phyloP scores from a whole-genome alignment of 2,113 vertebrate species.

The Lepisosteus osseus region DNA sequence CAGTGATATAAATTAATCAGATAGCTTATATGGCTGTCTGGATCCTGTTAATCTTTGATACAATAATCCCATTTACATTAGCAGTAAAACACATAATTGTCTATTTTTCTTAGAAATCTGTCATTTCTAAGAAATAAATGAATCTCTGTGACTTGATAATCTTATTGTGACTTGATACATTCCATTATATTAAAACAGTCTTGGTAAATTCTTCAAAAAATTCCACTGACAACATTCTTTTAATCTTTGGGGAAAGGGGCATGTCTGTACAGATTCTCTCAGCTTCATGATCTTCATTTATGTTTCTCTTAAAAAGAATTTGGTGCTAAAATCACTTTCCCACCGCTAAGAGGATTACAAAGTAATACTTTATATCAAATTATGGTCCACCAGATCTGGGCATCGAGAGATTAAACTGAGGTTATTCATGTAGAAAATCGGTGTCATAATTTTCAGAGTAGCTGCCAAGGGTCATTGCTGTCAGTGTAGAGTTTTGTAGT shows the following conservation, averaged over 20 bases:
- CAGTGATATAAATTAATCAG: too few species aligned
- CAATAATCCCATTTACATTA: background rate
- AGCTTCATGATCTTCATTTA: slow-evolving; percentile 40
- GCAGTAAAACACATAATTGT: background rate
- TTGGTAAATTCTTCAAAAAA: background rate
- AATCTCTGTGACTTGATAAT: too few species aligned
- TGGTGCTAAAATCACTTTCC: slow-evolving; percentile 59
- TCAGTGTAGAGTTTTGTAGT: too few species aligned
- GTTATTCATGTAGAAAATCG: slow-evolving; percentile 39
- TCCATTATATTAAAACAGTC: background rate
- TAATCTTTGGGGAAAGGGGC: background rate
- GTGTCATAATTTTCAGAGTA: slow-evolving; percentile 46
- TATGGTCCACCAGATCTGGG: slow-evolving; percentile 53
- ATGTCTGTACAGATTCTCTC: slow-evolving; percentile 19
- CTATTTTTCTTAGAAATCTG: too few species aligned
- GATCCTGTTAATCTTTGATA: background rate
- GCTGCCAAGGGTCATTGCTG: slow-evolving; percentile 50
- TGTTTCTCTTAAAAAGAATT: slow-evolving; percentile 57
- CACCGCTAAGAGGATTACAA: slow-evolving; percentile 69
- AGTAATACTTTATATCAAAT: slow-evolving; percentile 56
- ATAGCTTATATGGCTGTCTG: background rate
- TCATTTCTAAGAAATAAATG: too few species aligned
- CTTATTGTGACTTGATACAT: too few species aligned
- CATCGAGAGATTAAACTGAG: slow-evolving; percentile 40
- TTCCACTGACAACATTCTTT: background rate